Conservation (phyloP, 2,888 invertebrate species). For the Fissipunctia ypsillon region DNA sequence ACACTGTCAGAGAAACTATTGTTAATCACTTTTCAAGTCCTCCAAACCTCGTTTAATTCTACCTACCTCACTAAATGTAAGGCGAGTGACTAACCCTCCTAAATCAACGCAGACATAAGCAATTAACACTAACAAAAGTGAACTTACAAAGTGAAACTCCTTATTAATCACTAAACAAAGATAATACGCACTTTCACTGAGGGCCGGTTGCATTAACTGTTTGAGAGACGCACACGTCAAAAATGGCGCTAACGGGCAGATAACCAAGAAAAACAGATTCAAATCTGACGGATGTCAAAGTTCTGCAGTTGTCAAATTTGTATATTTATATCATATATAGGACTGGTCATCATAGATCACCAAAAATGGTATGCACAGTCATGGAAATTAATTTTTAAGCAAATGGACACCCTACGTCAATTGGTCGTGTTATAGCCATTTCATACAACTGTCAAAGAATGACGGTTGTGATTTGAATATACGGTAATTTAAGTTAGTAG, state of each 20-base stretch:
- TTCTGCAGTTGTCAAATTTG: background rate
- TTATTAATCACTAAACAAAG: conserved; percentile 44
- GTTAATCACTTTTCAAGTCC: background rate
- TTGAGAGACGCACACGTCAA: background rate
- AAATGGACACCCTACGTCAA: too few species aligned
- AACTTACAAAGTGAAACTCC: conserved; percentile 45
- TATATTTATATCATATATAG: too few species aligned
- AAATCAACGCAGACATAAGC: conserved; percentile 16
- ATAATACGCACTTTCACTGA: conserved; percentile 48
- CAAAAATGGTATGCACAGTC: background rate
- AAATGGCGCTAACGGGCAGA: background rate
- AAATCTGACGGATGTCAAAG: background rate
- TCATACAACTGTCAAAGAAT: too few species aligned
- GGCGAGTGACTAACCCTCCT: background rate
- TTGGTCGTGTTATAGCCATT: too few species aligned
- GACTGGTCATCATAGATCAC: background rate
- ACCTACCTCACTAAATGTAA: background rate
- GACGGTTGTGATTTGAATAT: background rate
- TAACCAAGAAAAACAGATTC: background rate
- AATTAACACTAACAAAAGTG: conserved; percentile 46
- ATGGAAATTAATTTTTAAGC: too few species aligned
- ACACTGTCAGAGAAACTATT: background rate
- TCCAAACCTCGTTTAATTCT: background rate
- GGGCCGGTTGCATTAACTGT: background rate
- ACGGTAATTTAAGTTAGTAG: background rate